A percentile compares a stretch with the other conserved stretches of the same genome.
Evolutionary conservation across 2,888 invertebrate genomes (phyloP).

Genomic region (Dermolepida albohirtum): DNA sequence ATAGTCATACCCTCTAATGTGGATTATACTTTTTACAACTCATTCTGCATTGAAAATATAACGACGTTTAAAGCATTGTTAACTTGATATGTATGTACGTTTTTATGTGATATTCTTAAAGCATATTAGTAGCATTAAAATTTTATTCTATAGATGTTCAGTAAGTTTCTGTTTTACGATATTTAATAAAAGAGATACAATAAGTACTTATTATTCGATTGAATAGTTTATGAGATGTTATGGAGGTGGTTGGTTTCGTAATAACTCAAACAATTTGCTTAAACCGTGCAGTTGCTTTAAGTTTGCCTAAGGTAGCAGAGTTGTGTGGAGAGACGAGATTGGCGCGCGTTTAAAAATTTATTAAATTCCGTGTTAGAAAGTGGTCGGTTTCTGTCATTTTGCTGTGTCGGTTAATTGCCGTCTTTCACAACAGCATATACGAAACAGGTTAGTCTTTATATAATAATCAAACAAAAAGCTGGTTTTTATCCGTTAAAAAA

Average conservation of each 20-base stretch:
- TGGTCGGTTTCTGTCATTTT: constrained; percentile 22
- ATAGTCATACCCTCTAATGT: too few species aligned
- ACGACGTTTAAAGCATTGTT: too few species aligned
- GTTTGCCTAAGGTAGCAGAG: neutral
- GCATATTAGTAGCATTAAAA: too few species aligned
- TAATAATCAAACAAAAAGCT: constrained; percentile 4
- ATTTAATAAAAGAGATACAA: too few species aligned
- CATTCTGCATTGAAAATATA: too few species aligned
- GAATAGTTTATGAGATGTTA: neutral
- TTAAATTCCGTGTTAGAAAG: constrained; percentile 26
- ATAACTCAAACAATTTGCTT: constrained; percentile 10
- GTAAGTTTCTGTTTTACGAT: too few species aligned
- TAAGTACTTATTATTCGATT: too few species aligned
- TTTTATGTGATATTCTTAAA: too few species aligned
- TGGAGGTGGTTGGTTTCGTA: constrained; percentile 23
- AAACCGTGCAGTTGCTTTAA: constrained; percentile 4
- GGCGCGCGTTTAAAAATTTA: neutral
- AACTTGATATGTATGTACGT: too few species aligned
- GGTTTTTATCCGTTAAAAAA: neutral
- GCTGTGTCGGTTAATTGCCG: constrained; percentile 8
- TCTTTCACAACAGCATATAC: constrained; percentile 20
- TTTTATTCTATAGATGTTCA: too few species aligned
- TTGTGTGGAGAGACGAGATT: neutral
- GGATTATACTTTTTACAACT: too few species aligned
- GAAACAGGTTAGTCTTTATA: constrained; percentile 29